Base-by-base conservation (phyloP, 2,888 invertebrate genomes). In the Thysanoteuthis rhombus region DNA sequence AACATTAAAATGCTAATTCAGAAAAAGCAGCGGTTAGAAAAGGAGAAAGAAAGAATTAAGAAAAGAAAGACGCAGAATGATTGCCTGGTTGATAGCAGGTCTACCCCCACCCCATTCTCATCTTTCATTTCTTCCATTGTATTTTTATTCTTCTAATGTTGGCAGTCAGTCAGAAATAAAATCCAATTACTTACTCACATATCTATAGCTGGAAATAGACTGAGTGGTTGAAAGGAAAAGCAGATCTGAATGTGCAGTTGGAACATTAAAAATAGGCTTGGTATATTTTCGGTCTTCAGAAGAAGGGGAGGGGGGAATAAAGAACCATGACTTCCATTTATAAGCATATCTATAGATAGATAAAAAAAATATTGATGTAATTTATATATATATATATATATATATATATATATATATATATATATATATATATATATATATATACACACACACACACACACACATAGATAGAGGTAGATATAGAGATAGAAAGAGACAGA, bases 171-270 rank as follows among this genome's bases (percentile, higher is more conserved):
- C 75, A 75, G 75, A 75, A 75, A 75, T 75, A 75, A 75, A 75
- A 75, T n/a, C 75, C 75, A n/a, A 75, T 75, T 75, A 75, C 75
- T 75, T 75, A 75, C 75, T 75, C 75, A n/a, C n/a, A 75, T n/a
- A 75, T 75, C 75, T 75, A 75, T n/a, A n/a, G n/a, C 75, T 75
- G 75, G 75, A 75, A 75, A 75, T 75, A 75, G 75, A 58, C 45
- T 12, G 32, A 75, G 12, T n/a, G 75, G n/a, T 75, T 75, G 75
- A n/a, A n/a, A 75, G 75, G n/a, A 19, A 19, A 36, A n/a, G 36
- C 36, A 75, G 12, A 58, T 32, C 58, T 58, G 25, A 32, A 58
- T 58, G 58, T 58, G 58, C 58, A 58, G 58, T 58, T 58, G 58
- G 28, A 75, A 19, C 75, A 19, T 36, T 75, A 75, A 75, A 75